Evolutionary conservation across 92 coral and sea anemone species (phyloP).

Genomic region (Parazoanthus atlanticus): DNA sequence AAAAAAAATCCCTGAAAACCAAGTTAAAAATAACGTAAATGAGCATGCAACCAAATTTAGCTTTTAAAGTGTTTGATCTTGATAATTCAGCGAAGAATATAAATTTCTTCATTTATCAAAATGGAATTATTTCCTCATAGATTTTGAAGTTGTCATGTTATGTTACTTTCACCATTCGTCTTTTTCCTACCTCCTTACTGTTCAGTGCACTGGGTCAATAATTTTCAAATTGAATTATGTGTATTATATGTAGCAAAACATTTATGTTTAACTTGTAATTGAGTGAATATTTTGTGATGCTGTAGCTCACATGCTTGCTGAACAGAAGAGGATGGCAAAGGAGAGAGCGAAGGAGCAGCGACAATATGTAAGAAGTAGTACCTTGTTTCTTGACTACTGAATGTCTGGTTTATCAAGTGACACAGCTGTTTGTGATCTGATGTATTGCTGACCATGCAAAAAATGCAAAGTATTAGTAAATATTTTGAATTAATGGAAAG

Average conservation of each 20-base stretch:
- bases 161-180: too few relatives aligned
- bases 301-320: constrained; percentile 86
- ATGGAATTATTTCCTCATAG: background rate
- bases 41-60: too few relatives aligned
- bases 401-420: too few relatives aligned
- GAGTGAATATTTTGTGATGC: background rate
- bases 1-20: too few relatives aligned
- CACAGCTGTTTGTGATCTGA: background rate
- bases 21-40: too few relatives aligned
- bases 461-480: background rate
- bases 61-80: too few relatives aligned
- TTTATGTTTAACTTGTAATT: background rate
- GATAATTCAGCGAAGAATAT: too few relatives aligned
- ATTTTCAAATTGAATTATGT: background rate
- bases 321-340: constrained; percentile 92
- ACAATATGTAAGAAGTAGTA: constrained; percentile 62
- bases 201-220: background rate
- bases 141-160: background rate
- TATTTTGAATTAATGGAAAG: background rate
- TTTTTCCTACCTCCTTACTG: background rate
- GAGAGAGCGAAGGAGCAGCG: constrained; percentile 88
- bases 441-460: background rate
- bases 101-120: too few relatives aligned
- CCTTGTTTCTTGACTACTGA: background rate
- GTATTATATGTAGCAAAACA: background rate